Evolutionary conservation across 1,140 invertebrate genomes (phyloP), one percentile per base, ranked within the genome.

Genomic region (Pogonus chalceus): DNA sequence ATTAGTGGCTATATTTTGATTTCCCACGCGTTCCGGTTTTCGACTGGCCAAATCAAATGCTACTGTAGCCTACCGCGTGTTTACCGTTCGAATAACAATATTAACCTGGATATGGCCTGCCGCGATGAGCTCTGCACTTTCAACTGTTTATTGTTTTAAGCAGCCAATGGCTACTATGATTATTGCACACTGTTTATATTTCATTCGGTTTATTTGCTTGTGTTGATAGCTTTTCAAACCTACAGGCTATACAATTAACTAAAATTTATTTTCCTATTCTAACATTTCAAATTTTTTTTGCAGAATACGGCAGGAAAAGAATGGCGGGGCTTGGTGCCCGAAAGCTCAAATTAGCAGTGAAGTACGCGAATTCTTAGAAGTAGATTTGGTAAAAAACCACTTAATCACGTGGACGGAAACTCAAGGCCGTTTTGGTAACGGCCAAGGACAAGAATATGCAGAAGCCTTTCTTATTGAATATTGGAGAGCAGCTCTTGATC

Each of bases 321-420:
- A 88, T 59, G 90, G 91, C 1, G 93, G 93, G 1, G 92, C 93
- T 0, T 96, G 93, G 93, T 96, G 93, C 72, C 92, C 93, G 0
- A 84, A 87, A 58, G 80, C 82, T 1, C 81, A 88, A 60, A 86
- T 88, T 56, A 79, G 79, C 58, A 78, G 78, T 18, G 78, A 81
- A 47, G 80, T 85, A 20, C 80, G 87, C 10, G 92, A 96, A 67
- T 96, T 84, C 66, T 72, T 96, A 35, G 88, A 96, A 68, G 83
- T 96, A 31, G 86, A 95, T 64, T 72, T 96, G 10, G 76, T 76
- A 2, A 74, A 75, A 48, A 78, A 89, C 58, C 87, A 89, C 63
- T 74, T 92, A 57, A 82, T 96, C 58, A 91, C 88, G 0, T 85
- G 81, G 69, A 88, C 92, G 0, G 90, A 92, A 63, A 91, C 90